These are phyloP conservation scores for Coleophora flavipennella DNA, from an alignment of 2,888 invertebrate genomes.

Conservation along the genomic window DNA sequence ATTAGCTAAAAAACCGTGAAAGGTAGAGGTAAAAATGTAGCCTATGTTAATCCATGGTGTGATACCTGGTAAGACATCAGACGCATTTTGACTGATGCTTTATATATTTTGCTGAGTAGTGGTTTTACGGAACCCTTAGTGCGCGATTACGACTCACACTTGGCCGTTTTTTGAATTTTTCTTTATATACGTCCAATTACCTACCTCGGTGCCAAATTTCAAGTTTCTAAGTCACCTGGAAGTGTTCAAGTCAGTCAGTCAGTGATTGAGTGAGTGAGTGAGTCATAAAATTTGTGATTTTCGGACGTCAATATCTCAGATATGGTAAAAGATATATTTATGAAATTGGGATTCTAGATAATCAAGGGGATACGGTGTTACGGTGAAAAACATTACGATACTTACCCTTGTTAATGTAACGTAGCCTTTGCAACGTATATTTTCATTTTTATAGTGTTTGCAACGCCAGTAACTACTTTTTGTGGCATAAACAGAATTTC, in stretches of 20 bases:
- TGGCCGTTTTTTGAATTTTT: no score
- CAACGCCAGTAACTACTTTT: background rate
- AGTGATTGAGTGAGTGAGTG: background rate
- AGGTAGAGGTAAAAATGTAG: background rate
- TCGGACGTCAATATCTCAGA: no score
- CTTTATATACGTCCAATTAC: no score
- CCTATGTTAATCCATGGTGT: background rate
- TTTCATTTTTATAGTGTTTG: background rate
- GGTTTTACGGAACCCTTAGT: no score
- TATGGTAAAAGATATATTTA: no score
- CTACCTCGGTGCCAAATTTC: no score
- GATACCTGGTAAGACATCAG: background rate
- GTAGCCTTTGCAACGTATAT: background rate
- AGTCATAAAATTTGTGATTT: background rate
- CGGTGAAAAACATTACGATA: background rate
- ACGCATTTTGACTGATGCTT: background rate
- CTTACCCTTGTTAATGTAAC: background rate
- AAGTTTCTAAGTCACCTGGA: no score
- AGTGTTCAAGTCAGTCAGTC: background rate
- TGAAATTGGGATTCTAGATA: no score
- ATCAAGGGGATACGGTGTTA: background rate
- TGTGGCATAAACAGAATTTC: background rate
- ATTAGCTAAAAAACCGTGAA: background rate
- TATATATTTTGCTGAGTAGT: background rate
- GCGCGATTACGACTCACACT: no score